Conservation (phyloP, 2,797 vertebrate species). For the Hybognathus amarus region DNA sequence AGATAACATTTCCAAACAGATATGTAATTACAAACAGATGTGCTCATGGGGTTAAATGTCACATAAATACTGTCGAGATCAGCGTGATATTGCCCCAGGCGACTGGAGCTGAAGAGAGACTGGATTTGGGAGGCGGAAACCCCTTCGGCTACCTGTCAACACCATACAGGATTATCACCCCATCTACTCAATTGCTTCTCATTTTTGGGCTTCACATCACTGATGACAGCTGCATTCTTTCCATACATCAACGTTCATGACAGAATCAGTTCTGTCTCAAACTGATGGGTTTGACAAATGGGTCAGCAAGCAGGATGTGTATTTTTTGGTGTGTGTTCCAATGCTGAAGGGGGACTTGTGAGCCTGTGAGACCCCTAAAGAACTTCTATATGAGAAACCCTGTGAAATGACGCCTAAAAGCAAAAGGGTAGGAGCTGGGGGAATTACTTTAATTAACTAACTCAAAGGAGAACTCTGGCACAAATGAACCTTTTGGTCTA, state of each 20-base stretch:
- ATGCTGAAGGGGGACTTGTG: background rate
- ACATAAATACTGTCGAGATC: conserved; percentile 61
- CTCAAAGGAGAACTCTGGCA: too few relatives aligned
- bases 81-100: conserved; percentile 42
- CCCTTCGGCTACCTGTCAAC: conserved; percentile 51
- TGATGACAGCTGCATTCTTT: conserved; percentile 46
- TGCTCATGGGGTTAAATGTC: conserved; percentile 57
- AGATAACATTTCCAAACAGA: conserved; percentile 61
- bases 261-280: conserved; percentile 5
- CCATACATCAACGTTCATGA: conserved; percentile 23
- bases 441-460: background rate
- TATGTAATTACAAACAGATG: conserved; percentile 70
- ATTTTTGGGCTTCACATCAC: conserved; percentile 57
- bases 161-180: conserved; percentile 50
- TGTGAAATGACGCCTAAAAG: background rate
- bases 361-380: background rate
- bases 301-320: background rate
- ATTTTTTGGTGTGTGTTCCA: background rate
- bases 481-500: too few relatives aligned
- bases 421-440: background rate
- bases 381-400: background rate
- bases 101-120: background rate
- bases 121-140: conserved; percentile 24
- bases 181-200: conserved; percentile 36
- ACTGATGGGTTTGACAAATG: conserved; percentile 27